These are phyloP conservation scores for Phenganax marumi DNA, from an alignment of 92 coral and sea anemone genomes.

Conservation along the genomic window DNA sequence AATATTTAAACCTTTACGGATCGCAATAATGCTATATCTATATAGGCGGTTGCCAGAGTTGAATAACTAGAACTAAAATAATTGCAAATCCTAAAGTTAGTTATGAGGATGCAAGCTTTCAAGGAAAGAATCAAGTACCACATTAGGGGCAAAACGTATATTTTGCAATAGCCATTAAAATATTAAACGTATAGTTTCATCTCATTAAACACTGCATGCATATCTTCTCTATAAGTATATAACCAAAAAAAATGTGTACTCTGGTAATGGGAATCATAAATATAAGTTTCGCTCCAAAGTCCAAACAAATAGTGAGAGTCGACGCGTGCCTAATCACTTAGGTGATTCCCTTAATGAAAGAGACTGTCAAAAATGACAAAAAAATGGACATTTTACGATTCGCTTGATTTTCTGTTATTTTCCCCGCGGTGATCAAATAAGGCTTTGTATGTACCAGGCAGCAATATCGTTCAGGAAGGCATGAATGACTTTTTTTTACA, in stretches of 20 bases:
- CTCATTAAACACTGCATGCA: no score
- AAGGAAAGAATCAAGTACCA: no score
- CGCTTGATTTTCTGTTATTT: background rate
- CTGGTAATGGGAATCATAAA: background rate
- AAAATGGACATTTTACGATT: constrained; percentile 27
- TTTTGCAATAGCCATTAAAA: no score
- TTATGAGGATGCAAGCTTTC: no score
- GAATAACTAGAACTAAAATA: constrained; percentile 14
- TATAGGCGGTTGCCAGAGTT: constrained; percentile 31
- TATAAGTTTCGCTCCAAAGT: background rate
- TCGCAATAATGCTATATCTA: no score
- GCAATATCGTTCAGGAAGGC: constrained; percentile 10
- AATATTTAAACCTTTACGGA: background rate
- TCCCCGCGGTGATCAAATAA: constrained; percentile 13
- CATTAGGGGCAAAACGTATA: no score
- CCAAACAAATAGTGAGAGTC: background rate
- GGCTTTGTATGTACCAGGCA: background rate
- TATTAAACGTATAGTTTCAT: no score
- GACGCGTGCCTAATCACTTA: constrained; percentile 38
- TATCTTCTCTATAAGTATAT: no score
- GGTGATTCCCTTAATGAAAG: background rate
- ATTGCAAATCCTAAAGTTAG: background rate
- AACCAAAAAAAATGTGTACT: no score
- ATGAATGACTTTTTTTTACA: constrained; percentile 12
- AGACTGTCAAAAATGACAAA: background rate